Evolutionary conservation across 1,140 invertebrate genomes (phyloP), one percentile per base, ranked within the genome.

Genomic region (Pogonus chalceus): DNA sequence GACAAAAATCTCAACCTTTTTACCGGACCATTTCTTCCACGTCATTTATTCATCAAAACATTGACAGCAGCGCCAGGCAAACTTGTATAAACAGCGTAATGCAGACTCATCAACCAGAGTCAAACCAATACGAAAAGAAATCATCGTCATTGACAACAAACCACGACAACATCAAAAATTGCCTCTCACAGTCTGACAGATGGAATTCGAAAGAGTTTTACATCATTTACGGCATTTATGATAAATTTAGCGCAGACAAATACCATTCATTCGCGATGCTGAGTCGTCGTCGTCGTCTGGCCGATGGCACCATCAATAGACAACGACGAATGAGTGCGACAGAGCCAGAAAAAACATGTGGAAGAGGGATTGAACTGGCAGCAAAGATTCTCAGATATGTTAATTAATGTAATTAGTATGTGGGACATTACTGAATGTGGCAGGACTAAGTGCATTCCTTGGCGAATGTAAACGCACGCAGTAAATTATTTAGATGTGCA

Each of bases 151-250:
- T n/a, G n/a, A n/a, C n/a, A n/a, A n/a, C n/a, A n/a, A n/a, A n/a
- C n/a, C n/a, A n/a, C n/a, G n/a, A n/a, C n/a, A n/a, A n/a, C n/a
- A n/a, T n/a, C n/a, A n/a, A n/a, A n/a, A n/a, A n/a, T n/a, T n/a
- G n/a, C n/a, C n/a, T n/a, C n/a, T n/a, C 14, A 31, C 4, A 43
- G 9, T 10, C 37, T 43, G 37, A 43, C 37, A 43, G 37, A 9
- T 43, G 37, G 37, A 43, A 43, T 43, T 16, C 37, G 37, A 43
- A 43, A 43, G 37, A 43, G 37, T 43, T 43, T 43, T 43, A 43
- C 37, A 9, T 43, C 37, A 43, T 43, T 43, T 43, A 18, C 9
- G 37, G 18, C 37, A 43, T 43, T 43, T 43, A 43, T 43, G 37
- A 43, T 43, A 43, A 43, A 43, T 43, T 43, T 43, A 43, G 9